These are phyloP conservation scores for Cettia cetti DNA, from an alignment of 2,113 vertebrate genomes.

Conservation along the genomic window DNA sequence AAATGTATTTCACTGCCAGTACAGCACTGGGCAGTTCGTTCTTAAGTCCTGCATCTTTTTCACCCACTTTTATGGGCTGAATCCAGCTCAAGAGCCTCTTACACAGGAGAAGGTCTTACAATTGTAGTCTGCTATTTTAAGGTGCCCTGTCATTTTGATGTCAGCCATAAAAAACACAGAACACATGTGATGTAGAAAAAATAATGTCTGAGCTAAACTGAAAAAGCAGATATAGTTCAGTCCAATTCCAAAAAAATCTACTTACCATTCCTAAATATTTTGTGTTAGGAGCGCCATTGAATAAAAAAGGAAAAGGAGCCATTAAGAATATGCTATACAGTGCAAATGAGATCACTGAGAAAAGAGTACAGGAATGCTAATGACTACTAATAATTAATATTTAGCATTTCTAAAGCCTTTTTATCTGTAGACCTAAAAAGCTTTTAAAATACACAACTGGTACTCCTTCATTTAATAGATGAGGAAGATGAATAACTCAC, in stretches of 20 bases:
- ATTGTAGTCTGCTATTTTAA: neutral
- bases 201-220: neutral
- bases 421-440: conserved; percentile 16
- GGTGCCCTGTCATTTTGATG: neutral
- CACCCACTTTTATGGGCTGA: neutral
- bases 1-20: neutral
- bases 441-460: neutral
- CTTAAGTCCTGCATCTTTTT: neutral
- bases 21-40: neutral
- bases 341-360: conserved; percentile 10
- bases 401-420: conserved; percentile 52
- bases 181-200: neutral
- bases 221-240: neutral
- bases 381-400: conserved; percentile 44
- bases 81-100: neutral
- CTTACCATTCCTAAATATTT: neutral
- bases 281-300: neutral
- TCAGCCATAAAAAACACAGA: neutral
- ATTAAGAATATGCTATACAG: neutral
- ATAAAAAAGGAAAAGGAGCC: neutral
- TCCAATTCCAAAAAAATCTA: neutral
- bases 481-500: neutral
- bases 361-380: conserved; percentile 23
- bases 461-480: neutral
- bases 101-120: neutral